Conservation (phyloP, 30 jellyfish, hydroid and myxozoan species). For the Catostylus mosaicus region DNA sequence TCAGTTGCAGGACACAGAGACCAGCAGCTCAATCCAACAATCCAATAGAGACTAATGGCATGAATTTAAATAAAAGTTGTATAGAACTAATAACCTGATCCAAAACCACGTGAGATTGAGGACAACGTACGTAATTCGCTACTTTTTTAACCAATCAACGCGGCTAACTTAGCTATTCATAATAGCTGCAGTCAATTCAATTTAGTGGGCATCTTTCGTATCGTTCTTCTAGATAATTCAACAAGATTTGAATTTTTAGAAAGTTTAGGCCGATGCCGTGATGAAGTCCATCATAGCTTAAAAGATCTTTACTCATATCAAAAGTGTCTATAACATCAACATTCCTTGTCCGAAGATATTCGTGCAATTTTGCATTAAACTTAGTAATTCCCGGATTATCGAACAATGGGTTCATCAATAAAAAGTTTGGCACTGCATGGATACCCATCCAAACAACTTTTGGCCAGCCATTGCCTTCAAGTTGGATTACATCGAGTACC, state of each 20-base stretch:
- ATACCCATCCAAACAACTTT: slow-evolving; percentile 88
- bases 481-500: slow-evolving; percentile 51
- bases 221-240: slow-evolving; percentile 66
- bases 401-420: slow-evolving; percentile 66
- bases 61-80: too few species aligned
- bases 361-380: slow-evolving; percentile 61
- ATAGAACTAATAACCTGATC: too few species aligned
- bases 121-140: too few species aligned
- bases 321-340: slow-evolving; percentile 79
- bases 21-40: too few species aligned
- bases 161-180: not conserved
- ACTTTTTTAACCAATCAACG: too few species aligned
- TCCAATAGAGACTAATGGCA: too few species aligned
- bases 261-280: slow-evolving; percentile 87
- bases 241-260: slow-evolving; percentile 62
- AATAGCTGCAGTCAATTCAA: not conserved
- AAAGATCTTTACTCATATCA: slow-evolving; percentile 55
- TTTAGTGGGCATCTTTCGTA: slow-evolving; percentile 48
- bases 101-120: too few species aligned
- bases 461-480: slow-evolving; percentile 94
- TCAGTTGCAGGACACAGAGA: too few species aligned
- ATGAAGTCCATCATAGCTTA: slow-evolving; percentile 95
- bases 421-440: slow-evolving; percentile 80
- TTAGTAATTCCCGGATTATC: slow-evolving; percentile 56
- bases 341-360: slow-evolving; percentile 48